Conservation (phyloP, 2,888 invertebrate genomes). For the Patella ulyssiponensis region DNA sequence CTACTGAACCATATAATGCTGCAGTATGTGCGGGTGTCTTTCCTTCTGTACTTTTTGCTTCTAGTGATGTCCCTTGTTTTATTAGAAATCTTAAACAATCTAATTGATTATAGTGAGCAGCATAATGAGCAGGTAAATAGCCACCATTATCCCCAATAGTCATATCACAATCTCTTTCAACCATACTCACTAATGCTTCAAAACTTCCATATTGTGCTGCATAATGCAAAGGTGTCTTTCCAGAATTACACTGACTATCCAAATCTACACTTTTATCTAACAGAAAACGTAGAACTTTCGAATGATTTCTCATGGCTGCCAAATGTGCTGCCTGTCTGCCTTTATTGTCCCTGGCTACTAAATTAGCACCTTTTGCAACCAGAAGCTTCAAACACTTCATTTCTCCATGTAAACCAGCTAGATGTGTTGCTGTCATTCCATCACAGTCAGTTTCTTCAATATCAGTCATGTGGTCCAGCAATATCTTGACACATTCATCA, state of each 20-base stretch:
- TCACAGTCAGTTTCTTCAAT: slow-evolving; percentile 63
- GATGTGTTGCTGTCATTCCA: slow-evolving; percentile 67
- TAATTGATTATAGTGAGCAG: slow-evolving; percentile 64
- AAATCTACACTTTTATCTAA: slow-evolving; percentile 67
- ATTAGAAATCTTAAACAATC: slow-evolving; percentile 67
- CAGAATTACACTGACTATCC: slow-evolving; percentile 61
- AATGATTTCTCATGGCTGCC: slow-evolving; percentile 68
- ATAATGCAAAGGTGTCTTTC: slow-evolving; percentile 69
- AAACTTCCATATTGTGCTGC: slow-evolving; percentile 70
- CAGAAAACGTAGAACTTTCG: slow-evolving; percentile 60
- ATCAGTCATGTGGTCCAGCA: slow-evolving; percentile 59
- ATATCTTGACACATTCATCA: slow-evolving; percentile 51
- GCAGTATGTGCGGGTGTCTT: slow-evolving; percentile 68
- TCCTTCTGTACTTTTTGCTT: slow-evolving; percentile 62
- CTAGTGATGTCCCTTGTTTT: slow-evolving; percentile 65
- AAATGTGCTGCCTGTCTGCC: slow-evolving; percentile 67
- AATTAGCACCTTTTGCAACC: slow-evolving; percentile 61
- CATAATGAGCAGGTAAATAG: slow-evolving; percentile 65
- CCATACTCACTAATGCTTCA: slow-evolving; percentile 58
- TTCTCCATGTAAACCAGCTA: slow-evolving; percentile 70
- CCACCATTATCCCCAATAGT: slow-evolving; percentile 62
- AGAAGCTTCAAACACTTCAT: slow-evolving; percentile 61
- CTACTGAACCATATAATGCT: slow-evolving; percentile 60
- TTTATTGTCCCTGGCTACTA: slow-evolving; percentile 59
- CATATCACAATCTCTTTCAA: slow-evolving; percentile 68